phyloP scores from a whole-genome alignment of 2,113 vertebrate genomes.

The Rhagologus leucostigma region DNA sequence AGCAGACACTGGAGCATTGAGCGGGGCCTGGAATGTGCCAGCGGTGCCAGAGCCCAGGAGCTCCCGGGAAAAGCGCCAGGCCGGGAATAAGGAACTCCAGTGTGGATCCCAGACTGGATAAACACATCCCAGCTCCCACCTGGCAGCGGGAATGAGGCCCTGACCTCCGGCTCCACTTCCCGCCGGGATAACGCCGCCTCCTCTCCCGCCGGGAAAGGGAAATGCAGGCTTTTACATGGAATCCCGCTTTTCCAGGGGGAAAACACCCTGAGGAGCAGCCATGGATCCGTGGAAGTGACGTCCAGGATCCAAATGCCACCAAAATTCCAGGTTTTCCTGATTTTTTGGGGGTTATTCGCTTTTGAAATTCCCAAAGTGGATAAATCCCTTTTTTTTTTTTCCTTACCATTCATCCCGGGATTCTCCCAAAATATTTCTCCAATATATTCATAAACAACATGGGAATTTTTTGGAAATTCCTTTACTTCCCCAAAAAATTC shows the following conservation, averaged over 20 bases:
- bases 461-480: background rate
- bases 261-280: background rate
- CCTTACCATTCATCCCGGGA: fast-evolving
- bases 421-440: background rate
- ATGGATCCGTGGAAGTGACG: fast-evolving
- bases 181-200: background rate
- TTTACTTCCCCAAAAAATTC: background rate
- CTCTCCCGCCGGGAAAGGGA: fast-evolving
- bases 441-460: fast-evolving
- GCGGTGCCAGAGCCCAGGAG: conserved; percentile 21
- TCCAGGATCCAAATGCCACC: background rate
- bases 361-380: background rate
- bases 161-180: background rate
- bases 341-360: fast-evolving
- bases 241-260: background rate
- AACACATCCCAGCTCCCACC: conserved; percentile 9
- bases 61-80: conserved; percentile 44
- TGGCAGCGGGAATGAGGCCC: background rate
- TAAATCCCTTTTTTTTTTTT: fast-evolving
- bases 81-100: conserved; percentile 41
- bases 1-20: conserved; percentile 48
- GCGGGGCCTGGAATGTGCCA: background rate
- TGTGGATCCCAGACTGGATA: conserved; percentile 35
- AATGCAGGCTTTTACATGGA: fast-evolving
- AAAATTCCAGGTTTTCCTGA: background rate